Evolutionary conservation across 2,113 vertebrate species (phyloP), one percentile per base, ranked within the genome.

Genomic region (Spizaetus ornatus): DNA sequence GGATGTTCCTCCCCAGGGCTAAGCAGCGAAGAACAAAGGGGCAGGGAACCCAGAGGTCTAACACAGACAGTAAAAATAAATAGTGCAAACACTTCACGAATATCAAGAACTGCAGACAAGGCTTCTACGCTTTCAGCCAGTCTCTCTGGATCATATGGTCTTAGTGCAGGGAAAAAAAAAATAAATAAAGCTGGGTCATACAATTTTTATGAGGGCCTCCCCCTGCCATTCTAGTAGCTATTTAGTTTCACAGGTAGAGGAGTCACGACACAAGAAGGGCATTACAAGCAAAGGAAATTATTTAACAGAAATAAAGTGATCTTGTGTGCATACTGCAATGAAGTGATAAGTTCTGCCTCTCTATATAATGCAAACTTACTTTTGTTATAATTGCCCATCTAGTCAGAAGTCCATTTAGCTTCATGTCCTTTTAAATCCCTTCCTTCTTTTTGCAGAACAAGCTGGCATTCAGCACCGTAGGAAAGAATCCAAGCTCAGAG

Each of bases 401-500:
- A 65, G 86, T 69, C 50, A 79, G 80, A 69, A 95, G 72, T 80
- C 50, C 63, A 73, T 63, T 77, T 69, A 74, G 66, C 53, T 95
- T 87, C 88, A 59, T 86, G 82, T 84, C 82, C 66, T 91, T 96
- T 93, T 81, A 92, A 97, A 91, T 62, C 52, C n/a, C 29, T 73
- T 95, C 67, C 50, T 91, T 83, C 79, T 65, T 63, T 93, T 94
- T 88, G 73, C 96, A 96, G 88, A 97, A 93, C 84, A 95, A 90
- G 80, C 84, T 95, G 72, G 86, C 84, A 82, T 97, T 96, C 70
- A 96, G 61, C 12, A 12, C 83, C 45, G 27, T 38, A 93, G 91
- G 91, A 97, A 98, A 97, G 88, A 97, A 97, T 97, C 89, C 90
- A 96, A 95, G 66, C 94, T 98, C 96, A 97, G 96, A 98, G 90